A percentile compares a stretch with the other conserved stretches of the same genome.
Conservation (phyloP, 2,888 invertebrate species). For the Diadromus collaris region DNA sequence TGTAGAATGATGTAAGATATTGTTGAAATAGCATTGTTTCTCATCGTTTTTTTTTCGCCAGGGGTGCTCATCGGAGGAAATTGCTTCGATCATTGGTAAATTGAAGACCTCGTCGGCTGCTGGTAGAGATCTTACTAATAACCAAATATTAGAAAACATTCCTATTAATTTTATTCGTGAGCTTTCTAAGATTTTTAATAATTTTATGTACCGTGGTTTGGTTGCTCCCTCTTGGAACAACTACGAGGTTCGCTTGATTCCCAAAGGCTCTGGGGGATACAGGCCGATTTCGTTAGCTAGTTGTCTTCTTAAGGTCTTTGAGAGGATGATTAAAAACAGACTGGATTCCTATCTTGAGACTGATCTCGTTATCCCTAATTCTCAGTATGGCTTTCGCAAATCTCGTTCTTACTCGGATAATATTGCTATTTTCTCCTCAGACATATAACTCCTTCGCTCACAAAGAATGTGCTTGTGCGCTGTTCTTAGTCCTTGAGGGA, state of each 20-base stretch:
- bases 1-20: too few relatives aligned
- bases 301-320: constrained; percentile 33
- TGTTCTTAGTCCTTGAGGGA: constrained; percentile 44
- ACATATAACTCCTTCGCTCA: constrained; percentile 24
- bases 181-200: constrained; percentile 29
- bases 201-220: constrained; percentile 14
- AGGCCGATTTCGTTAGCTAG: constrained; percentile 43
- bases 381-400: constrained; percentile 38
- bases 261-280: constrained; percentile 17
- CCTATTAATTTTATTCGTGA: neutral
- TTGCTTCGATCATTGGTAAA: neutral
- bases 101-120: neutral
- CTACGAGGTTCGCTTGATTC: constrained; percentile 36
- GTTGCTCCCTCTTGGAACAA: constrained; percentile 22
- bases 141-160: neutral
- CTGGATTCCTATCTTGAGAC: constrained; percentile 42
- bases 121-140: neutral
- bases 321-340: too few relatives aligned
- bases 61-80: neutral
- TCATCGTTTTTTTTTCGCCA: too few relatives aligned
- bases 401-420: constrained; percentile 38
- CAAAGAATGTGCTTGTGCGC: neutral
- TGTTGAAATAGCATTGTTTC: too few relatives aligned
- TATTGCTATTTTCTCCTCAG: constrained; percentile 13
- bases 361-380: constrained; percentile 1